phyloP scores from a whole-genome alignment of 2,113 vertebrate genomes.

The Poeciliopsis prolifica region DNA sequence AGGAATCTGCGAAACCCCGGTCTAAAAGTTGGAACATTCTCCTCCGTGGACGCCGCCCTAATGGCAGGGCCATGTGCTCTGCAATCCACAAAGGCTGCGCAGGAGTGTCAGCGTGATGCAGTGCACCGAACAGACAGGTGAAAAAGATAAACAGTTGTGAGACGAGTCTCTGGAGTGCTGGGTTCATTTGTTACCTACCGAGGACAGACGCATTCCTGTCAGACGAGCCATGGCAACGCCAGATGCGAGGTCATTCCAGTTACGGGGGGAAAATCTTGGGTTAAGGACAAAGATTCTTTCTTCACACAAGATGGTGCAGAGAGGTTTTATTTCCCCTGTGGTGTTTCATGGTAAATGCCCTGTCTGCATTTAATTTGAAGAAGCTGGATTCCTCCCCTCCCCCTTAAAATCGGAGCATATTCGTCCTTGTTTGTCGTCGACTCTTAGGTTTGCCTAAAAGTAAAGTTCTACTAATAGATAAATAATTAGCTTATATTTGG shows the following conservation, averaged over 20 bases:
- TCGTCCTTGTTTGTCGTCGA: constrained; percentile 39
- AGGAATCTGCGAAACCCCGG: neutral
- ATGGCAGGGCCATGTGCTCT: constrained; percentile 59
- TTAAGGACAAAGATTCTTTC: constrained; percentile 73
- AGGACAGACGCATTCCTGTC: constrained; percentile 77
- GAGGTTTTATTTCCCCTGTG: constrained; percentile 73
- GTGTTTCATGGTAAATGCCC: constrained; percentile 51
- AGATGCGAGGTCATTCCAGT: constrained; percentile 80
- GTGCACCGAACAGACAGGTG: constrained; percentile 71
- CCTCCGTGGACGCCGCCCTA: constrained; percentile 23
- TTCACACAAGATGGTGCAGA: constrained; percentile 56
- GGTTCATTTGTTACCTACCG: constrained; percentile 80
- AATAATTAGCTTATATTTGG: neutral
- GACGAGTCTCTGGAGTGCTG: constrained; percentile 72
- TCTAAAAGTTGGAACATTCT: constrained; percentile 36
- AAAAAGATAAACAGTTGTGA: constrained; percentile 81
- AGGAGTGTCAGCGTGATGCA: constrained; percentile 72
- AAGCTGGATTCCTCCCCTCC: neutral
- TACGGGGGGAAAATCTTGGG: constrained; percentile 62
- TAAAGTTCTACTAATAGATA: neutral
- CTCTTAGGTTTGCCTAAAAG: neutral
- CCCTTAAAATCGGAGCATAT: constrained; percentile 36
- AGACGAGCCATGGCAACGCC: constrained; percentile 66
- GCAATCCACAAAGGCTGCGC: constrained; percentile 60
- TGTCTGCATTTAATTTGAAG: constrained; percentile 36